phyloP scores from a whole-genome alignment of 2,888 invertebrate genomes.

The Neoaliturus tenellus region DNA sequence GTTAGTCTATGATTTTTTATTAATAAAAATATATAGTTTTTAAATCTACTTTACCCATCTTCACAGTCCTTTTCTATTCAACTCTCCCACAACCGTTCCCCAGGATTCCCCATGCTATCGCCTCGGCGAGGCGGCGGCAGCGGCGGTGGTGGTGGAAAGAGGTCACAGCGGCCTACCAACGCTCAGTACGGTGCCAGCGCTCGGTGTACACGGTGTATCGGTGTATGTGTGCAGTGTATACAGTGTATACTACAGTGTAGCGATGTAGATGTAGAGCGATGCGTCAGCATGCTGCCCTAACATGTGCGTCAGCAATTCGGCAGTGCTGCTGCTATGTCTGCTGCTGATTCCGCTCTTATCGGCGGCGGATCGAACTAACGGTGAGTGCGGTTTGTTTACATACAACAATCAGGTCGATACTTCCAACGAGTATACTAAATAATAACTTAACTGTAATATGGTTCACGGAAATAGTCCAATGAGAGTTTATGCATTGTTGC shows the following conservation, averaged over 20 bases:
- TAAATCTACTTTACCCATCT: no score
- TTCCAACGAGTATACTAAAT: no score
- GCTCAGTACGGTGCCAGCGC: neutral
- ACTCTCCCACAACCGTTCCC: no score
- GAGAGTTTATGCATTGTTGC: no score
- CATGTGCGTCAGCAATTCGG: conserved; percentile 1
- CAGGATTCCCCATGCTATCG: no score
- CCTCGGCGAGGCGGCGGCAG: no score
- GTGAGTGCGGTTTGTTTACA: neutral
- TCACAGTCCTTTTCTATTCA: no score
- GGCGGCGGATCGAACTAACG: conserved; percentile 4
- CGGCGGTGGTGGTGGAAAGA: neutral
- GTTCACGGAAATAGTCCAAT: no score
- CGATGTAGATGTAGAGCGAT: conserved; percentile 1
- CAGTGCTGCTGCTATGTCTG: conserved; percentile 5
- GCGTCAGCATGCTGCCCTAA: conserved; percentile 24
- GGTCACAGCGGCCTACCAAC: neutral
- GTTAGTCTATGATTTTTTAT: no score
- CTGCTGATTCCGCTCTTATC: neutral
- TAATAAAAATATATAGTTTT: no score
- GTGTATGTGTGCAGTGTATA: neutral
- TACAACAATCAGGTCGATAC: no score
- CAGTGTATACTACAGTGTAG: neutral
- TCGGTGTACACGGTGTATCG: neutral
- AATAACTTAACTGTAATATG: no score